Conservation (phyloP, 2,888 invertebrate species). For the Temnothorax rugatulus region DNA sequence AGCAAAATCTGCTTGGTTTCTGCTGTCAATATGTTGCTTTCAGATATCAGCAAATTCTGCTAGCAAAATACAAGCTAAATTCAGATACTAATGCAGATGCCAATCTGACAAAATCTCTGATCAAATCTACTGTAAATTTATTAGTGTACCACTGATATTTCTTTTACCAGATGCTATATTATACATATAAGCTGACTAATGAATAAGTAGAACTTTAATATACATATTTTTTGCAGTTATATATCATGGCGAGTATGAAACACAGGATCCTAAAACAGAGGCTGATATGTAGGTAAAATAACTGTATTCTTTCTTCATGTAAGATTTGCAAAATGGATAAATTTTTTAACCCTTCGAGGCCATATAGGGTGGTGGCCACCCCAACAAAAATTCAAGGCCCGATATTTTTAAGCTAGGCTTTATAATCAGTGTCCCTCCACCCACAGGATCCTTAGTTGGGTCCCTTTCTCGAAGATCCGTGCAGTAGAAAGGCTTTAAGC, state of each 20-base stretch:
- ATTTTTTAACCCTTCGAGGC: background rate
- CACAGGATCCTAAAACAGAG: slow-evolving; percentile 96
- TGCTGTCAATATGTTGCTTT: background rate
- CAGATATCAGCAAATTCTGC: background rate
- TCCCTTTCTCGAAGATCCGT: no score
- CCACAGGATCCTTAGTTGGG: no score
- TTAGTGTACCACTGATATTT: slow-evolving; percentile 9
- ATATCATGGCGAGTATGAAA: slow-evolving; percentile 95
- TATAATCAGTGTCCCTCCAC: no score
- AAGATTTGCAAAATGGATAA: slow-evolving; percentile 8
- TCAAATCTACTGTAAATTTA: background rate
- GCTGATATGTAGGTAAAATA: slow-evolving; percentile 93
- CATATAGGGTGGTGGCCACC: no score
- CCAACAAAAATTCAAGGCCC: no score
- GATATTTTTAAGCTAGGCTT: no score
- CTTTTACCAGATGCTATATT: background rate
- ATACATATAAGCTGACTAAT: slow-evolving; percentile 7
- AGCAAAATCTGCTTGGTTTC: background rate
- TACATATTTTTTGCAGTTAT: slow-evolving; percentile 85
- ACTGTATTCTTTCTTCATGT: slow-evolving; percentile 23
- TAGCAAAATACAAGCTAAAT: background rate
- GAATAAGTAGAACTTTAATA: background rate
- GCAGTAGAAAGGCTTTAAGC: no score
- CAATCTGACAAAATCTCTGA: background rate
- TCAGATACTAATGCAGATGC: background rate